Conservation (phyloP, 1,140 invertebrate species). For the Eupristina koningsbergeri region DNA sequence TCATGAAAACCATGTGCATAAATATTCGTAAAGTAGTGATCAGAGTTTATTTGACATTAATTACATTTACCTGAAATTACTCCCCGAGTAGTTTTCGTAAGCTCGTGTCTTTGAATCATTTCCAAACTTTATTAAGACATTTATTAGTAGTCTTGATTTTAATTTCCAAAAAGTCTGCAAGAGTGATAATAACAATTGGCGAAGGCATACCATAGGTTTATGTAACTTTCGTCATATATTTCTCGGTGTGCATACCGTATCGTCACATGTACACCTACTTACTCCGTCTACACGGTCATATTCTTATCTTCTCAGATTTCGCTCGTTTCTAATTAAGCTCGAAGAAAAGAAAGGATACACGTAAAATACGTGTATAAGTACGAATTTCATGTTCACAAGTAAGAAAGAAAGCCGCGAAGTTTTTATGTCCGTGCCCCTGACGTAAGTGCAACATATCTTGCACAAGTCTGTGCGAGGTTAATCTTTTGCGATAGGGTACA, state of each 20-base stretch:
- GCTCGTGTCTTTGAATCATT: neutral
- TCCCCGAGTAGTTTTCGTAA: neutral
- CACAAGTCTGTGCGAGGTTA: conserved; percentile 22
- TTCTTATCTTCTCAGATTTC: neutral
- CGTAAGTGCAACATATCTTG: conserved; percentile 5
- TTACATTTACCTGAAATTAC: conserved; percentile 11
- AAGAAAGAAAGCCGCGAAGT: conserved; percentile 37
- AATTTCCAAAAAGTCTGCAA: neutral
- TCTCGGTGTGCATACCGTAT: neutral
- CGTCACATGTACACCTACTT: neutral
- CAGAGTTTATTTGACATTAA: neutral
- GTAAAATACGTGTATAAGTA: neutral
- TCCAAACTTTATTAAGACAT: conserved; percentile 13
- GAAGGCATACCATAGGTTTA: neutral
- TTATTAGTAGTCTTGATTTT: conserved; percentile 18
- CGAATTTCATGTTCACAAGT: conserved; percentile 31
- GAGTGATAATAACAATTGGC: conserved; percentile 4
- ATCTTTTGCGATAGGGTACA: conserved; percentile 15
- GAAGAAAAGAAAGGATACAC: conserved; percentile 9
- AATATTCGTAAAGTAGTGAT: conserved; percentile 3
- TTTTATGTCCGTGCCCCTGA: conserved; percentile 35
- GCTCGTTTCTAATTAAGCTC: conserved; percentile 35
- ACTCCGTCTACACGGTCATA: neutral
- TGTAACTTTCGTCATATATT: neutral
- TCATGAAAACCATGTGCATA: neutral